phyloP scores from a whole-genome alignment of 2,113 vertebrate genomes.

The Salvelinus sp. region DNA sequence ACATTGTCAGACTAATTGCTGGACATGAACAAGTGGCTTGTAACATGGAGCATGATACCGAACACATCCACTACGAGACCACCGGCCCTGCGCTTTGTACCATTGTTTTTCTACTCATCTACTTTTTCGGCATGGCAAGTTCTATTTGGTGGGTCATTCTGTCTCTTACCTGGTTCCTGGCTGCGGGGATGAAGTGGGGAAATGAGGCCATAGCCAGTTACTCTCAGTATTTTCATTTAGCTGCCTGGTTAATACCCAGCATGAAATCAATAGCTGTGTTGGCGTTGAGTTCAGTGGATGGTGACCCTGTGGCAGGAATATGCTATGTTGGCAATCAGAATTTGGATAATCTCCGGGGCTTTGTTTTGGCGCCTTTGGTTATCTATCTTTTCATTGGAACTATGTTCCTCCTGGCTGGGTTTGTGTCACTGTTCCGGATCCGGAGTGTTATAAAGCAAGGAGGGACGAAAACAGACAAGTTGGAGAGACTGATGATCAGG shows the following conservation, averaged over 20 bases:
- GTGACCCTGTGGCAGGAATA: constrained; percentile 94
- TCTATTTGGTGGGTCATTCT: constrained; percentile 96
- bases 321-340: constrained; percentile 99
- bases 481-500: constrained; percentile 97
- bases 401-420: constrained; percentile 95
- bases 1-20: constrained; percentile 87
- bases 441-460: constrained; percentile 97
- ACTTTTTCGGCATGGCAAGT: constrained; percentile 94
- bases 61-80: constrained; percentile 93
- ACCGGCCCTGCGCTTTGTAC: constrained; percentile 95
- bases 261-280: constrained; percentile 95
- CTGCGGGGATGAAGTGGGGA: constrained; percentile 94
- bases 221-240: constrained; percentile 96
- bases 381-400: constrained; percentile 96
- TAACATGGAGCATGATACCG: constrained; percentile 81
- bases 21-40: constrained; percentile 93
- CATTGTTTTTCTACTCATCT: constrained; percentile 91
- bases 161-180: constrained; percentile 92
- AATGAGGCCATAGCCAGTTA: constrained; percentile 94
- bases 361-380: constrained; percentile 91
- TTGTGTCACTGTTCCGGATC: constrained; percentile 94
- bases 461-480: constrained; percentile 95
- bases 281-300: constrained; percentile 94
- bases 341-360: constrained; percentile 92
- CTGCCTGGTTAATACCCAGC: constrained; percentile 96